These are phyloP conservation scores for Onychorhynchus coronatus DNA, from an alignment of 2,113 vertebrate genomes.

Conservation along the genomic window DNA sequence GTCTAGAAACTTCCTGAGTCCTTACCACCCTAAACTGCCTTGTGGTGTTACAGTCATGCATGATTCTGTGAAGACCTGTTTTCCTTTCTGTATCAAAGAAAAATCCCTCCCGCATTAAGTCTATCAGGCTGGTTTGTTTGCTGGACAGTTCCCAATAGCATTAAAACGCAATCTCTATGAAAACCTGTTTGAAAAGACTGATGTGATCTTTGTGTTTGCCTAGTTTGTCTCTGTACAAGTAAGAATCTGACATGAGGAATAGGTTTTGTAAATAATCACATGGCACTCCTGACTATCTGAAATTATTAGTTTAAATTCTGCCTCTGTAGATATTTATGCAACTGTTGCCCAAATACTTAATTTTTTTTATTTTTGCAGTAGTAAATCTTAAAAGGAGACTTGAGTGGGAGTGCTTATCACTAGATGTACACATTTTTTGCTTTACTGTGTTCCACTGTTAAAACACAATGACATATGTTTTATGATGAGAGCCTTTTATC, in stretches of 20 bases:
- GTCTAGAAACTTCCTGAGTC: not conserved
- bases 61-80: not conserved
- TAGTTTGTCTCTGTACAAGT: not conserved
- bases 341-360: not conserved
- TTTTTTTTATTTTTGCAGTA: not conserved
- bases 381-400: not conserved
- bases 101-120: not conserved
- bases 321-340: not conserved
- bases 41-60: rapidly evolving
- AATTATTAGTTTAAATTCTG: not conserved
- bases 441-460: not conserved
- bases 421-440: not conserved
- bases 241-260: not conserved
- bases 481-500: not conserved
- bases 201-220: not conserved
- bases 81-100: not conserved
- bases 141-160: not conserved
- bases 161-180: not conserved
- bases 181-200: not conserved
- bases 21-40: rapidly evolving
- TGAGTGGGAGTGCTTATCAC: not conserved
- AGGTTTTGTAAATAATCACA: not conserved
- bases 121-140: not conserved
- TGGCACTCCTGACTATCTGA: not conserved
- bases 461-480: not conserved